These are phyloP conservation scores for Hypomecis punctinalis DNA, from an alignment of 2,888 invertebrate species.

Conservation along the genomic window DNA sequence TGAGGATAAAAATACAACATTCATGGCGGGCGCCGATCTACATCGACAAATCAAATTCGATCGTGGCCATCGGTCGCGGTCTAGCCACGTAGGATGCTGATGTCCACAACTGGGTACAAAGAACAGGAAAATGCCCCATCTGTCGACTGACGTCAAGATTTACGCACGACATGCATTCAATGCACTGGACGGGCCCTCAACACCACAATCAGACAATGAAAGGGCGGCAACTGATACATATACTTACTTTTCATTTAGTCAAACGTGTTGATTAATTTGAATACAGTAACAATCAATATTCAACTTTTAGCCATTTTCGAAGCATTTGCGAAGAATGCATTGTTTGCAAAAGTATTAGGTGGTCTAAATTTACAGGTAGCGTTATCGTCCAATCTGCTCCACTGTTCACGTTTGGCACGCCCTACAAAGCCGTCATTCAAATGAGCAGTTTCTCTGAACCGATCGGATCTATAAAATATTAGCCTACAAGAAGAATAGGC, in stretches of 20 bases:
- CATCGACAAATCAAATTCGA: conserved; percentile 66
- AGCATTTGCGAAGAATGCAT: not conserved
- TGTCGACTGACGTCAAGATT: conserved; percentile 58
- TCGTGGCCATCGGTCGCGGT: conserved; percentile 52
- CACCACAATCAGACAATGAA: conserved; percentile 43
- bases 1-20: conserved; percentile 61
- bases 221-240: conserved; percentile 44
- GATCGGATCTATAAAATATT: conserved; percentile 34
- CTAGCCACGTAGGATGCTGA: conserved; percentile 55
- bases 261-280: conserved; percentile 5
- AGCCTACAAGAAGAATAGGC: conserved; percentile 23
- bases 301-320: not conserved
- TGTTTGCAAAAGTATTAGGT: not conserved
- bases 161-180: conserved; percentile 55
- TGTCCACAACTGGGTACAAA: conserved; percentile 58
- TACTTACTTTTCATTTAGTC: conserved; percentile 13
- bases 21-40: conserved; percentile 63
- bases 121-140: conserved; percentile 70
- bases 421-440: conserved; percentile 37
- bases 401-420: conserved; percentile 17
- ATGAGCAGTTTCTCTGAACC: conserved; percentile 40
- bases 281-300: not conserved
- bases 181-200: conserved; percentile 43
- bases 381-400: conserved; percentile 28
- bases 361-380: conserved; percentile 11